Evolutionary conservation across 1,140 invertebrate species (phyloP).

Genomic region (Bradynema listronoti): DNA sequence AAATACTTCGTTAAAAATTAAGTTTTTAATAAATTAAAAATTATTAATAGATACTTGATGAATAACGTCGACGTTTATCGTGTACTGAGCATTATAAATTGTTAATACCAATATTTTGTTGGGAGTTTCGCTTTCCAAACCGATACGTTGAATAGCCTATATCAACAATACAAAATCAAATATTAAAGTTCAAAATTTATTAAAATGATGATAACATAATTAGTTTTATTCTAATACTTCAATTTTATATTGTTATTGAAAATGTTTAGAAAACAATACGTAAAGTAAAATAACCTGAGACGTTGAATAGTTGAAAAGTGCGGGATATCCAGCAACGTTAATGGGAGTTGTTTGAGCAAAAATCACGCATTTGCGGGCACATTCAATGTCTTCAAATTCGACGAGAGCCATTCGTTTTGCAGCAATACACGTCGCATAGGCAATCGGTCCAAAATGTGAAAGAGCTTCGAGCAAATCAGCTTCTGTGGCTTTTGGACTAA

Average conservation of each 20-base stretch:
- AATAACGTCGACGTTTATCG: slow-evolving; percentile 87
- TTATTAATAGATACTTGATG: slow-evolving; percentile 59
- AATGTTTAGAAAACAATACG: no score
- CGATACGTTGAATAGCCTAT: slow-evolving; percentile 58
- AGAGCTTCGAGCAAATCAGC: slow-evolving; percentile 52
- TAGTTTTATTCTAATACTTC: no score
- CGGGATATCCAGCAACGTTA: slow-evolving; percentile 58
- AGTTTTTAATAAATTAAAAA: slow-evolving; percentile 71
- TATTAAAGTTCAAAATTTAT: no score
- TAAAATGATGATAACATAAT: no score
- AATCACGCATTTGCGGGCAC: slow-evolving; percentile 57
- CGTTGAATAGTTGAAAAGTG: slow-evolving; percentile 61
- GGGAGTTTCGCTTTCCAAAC: slow-evolving; percentile 60
- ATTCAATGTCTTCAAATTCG: slow-evolving; percentile 56
- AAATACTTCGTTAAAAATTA: no score
- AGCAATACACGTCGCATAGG: slow-evolving; percentile 60
- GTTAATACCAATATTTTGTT: slow-evolving; percentile 91
- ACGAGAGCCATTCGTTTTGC: slow-evolving; percentile 60
- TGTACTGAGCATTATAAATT: slow-evolving; percentile 91
- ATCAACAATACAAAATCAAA: no score
- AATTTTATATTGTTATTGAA: no score
- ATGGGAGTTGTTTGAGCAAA: slow-evolving; percentile 58
- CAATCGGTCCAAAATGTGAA: slow-evolving; percentile 50
- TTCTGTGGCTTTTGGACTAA: slow-evolving; percentile 36
- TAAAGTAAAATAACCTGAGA: slow-evolving; percentile 57